Evolutionary conservation across 2,113 vertebrate species (phyloP), one percentile per base, ranked within the genome.

Genomic region (Pseudonaja textilis): DNA sequence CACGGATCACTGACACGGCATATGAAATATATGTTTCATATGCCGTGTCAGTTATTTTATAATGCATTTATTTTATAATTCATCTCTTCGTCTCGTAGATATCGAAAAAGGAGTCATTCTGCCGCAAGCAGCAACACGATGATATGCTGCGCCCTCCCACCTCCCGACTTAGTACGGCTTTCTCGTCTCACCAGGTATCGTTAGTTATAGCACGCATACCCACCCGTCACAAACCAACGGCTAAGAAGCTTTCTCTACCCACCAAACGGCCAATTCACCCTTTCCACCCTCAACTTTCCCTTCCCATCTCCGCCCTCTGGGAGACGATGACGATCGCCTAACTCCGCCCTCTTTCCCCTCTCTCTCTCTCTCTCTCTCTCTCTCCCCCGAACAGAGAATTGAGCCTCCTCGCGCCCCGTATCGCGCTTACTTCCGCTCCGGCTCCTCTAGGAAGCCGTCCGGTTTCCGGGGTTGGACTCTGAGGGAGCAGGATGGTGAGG

Each of bases 401-500:
- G 95, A 16, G 25, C 74, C 88, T 59, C 2, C 10, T 39, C 55
- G 50, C 0, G 0, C 0, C 0, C 52, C 85, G 91, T 95, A 91
- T 39, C 22, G 16, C 52, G 3, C 26, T 20, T 89, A 26, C 0
- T 23, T 3, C 39, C 4, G 7, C 5, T 29, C 34, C n/a, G 52
- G 10, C 5, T 5, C 3, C 5, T 39, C 5, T 25, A 26, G 9
- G 22, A 8, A 10, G 86, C 2, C 25, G 16, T 61, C 0, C 85
- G 1, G 26, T 25, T 95, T 96, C 95, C 96, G 95, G 95, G 14
- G 90, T 18, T 61, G 34, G 50, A 55, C 18, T 1, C 34, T 12
- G 50, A 57, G 91, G 55, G 90, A 93, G 85, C 91, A 87, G 86
- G 92, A 97, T 96, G 96, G 97, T 97, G 94, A 97, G 97, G 29